phyloP scores from a whole-genome alignment of 2,113 vertebrate species.

The Poicephalus gulielmi region DNA sequence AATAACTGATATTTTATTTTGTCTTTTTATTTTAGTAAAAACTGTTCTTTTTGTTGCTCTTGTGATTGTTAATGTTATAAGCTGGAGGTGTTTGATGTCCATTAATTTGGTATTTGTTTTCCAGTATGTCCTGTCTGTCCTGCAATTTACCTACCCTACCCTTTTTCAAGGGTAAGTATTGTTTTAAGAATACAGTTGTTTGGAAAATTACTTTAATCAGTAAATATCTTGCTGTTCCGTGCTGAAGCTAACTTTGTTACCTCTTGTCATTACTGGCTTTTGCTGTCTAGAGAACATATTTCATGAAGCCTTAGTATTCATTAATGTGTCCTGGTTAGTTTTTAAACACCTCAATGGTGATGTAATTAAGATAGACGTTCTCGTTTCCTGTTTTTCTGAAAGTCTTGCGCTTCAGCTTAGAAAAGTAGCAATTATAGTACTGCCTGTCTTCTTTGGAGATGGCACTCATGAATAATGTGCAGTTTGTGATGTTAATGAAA shows the following conservation, averaged over 20 bases:
- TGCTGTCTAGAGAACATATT: background rate
- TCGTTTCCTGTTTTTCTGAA: background rate
- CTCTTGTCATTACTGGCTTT: background rate
- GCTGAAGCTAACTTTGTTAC: background rate
- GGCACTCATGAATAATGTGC: background rate
- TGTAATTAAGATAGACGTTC: background rate
- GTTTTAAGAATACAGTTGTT: background rate
- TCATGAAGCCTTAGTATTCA: background rate
- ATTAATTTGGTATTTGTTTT: slow-evolving; percentile 74
- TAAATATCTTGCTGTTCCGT: background rate
- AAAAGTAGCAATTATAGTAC: background rate
- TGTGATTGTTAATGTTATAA: background rate
- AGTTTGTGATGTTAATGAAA: background rate
- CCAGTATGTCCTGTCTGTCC: slow-evolving; percentile 94
- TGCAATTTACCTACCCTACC: slow-evolving; percentile 96
- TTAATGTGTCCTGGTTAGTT: background rate
- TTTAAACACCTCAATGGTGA: background rate
- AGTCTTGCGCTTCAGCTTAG: background rate
- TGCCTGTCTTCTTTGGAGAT: background rate
- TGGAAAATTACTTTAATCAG: background rate
- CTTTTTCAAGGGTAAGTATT: slow-evolving; percentile 97
- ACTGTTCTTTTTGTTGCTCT: background rate
- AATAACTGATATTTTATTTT: background rate
- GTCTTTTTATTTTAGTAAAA: background rate
- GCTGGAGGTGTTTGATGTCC: slow-evolving; percentile 1